These are phyloP conservation scores for Chaetogeoica ovagalla DNA, from an alignment of 2,888 invertebrate species.

Conservation along the genomic window DNA sequence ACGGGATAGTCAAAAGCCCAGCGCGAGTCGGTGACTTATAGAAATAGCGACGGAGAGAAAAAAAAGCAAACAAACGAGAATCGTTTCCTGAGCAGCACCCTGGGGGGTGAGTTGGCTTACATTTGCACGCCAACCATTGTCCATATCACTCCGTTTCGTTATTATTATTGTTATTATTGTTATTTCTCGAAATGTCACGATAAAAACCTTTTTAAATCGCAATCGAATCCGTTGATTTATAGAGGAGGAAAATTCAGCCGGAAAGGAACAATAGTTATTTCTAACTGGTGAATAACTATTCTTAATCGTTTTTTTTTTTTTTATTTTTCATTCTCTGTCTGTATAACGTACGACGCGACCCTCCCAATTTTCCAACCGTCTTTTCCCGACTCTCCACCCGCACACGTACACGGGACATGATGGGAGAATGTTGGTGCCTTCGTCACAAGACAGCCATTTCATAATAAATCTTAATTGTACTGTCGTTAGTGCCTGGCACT, in stretches of 20 bases:
- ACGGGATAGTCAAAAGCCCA: not conserved
- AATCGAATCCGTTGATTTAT: constrained; percentile 43
- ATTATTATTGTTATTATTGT: constrained; percentile 25
- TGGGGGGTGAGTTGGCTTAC: not conserved
- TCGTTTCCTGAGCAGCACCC: not conserved
- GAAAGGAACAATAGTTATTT: constrained; percentile 30
- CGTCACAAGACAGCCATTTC: constrained; percentile 30
- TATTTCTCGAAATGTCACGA: constrained; percentile 27
- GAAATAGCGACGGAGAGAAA: not conserved
- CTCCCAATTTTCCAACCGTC: too few relatives aligned
- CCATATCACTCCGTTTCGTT: not conserved
- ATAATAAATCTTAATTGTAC: constrained; percentile 52
- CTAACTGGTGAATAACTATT: constrained; percentile 20
- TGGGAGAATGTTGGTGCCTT: not conserved
- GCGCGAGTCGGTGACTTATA: not conserved
- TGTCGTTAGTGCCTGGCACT: constrained; percentile 37
- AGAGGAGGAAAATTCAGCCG: constrained; percentile 4
- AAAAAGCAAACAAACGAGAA: constrained; percentile 16
- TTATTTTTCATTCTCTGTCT: not conserved
- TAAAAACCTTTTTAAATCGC: constrained; percentile 40
- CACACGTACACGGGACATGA: too few relatives aligned
- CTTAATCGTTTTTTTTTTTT: not conserved
- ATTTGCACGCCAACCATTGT: not conserved
- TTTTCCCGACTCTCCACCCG: too few relatives aligned
- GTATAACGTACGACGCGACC: not conserved